Evolutionary conservation across 1,140 invertebrate genomes (phyloP).

Genomic region (Drosophila melanica): DNA sequence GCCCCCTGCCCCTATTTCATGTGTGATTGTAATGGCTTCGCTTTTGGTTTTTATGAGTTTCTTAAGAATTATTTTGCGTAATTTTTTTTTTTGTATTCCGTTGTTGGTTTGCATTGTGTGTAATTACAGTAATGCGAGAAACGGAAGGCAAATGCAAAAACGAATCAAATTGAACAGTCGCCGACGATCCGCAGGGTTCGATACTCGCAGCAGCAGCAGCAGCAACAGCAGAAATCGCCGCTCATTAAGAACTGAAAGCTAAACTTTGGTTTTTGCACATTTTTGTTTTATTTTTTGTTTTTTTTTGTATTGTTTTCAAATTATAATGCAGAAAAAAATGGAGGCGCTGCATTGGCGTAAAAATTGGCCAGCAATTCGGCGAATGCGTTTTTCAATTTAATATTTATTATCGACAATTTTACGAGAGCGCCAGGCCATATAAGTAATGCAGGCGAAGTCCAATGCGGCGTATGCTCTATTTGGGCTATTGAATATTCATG

Average conservation of each 20-base stretch:
- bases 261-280: not conserved
- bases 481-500: constrained; percentile 81
- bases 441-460: constrained; percentile 44
- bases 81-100: constrained; percentile 13
- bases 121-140: constrained; percentile 75
- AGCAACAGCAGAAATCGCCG: constrained; percentile 52
- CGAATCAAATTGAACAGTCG: constrained; percentile 62
- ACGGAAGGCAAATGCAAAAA: constrained; percentile 27
- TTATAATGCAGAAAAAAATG: constrained; percentile 49
- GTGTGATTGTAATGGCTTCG: constrained; percentile 77
- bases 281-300: no score
- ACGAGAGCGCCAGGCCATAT: constrained; percentile 31
- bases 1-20: constrained; percentile 17
- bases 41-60: constrained; percentile 78
- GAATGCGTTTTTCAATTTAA: constrained; percentile 65
- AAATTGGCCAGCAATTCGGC: constrained; percentile 17
- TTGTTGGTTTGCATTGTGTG: constrained; percentile 51
- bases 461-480: constrained; percentile 77
- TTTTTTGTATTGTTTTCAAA: constrained; percentile 27
- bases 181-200: constrained; percentile 26
- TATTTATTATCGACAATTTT: constrained; percentile 79
- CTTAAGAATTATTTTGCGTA: constrained; percentile 75
- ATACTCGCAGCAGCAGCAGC: constrained; percentile 15
- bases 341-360: constrained; percentile 21
- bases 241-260: constrained; percentile 67